These are phyloP conservation scores for Anoplopoma fimbria DNA, from an alignment of 2,113 vertebrate genomes.

Conservation along the genomic window DNA sequence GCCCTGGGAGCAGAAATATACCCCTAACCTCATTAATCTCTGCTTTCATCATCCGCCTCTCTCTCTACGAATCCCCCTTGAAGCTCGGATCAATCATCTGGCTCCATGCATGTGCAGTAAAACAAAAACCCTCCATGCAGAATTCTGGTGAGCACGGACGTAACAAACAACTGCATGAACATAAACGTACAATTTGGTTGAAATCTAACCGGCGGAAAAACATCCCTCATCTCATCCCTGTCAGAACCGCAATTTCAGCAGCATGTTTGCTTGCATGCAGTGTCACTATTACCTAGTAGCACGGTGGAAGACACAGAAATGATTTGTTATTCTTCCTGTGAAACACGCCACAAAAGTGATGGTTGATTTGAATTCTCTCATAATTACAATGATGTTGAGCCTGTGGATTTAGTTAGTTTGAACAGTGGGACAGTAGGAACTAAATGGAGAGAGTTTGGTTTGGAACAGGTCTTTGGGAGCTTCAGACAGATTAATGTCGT, in stretches of 20 bases:
- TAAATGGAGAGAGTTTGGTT: constrained; percentile 55
- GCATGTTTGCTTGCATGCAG: constrained; percentile 35
- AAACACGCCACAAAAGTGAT: constrained; percentile 59
- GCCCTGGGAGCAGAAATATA: constrained; percentile 29
- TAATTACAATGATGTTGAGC: constrained; percentile 49
- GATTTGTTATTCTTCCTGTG: constrained; percentile 33
- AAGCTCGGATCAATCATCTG: constrained; percentile 39
- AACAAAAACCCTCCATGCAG: constrained; percentile 24
- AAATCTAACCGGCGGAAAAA: constrained; percentile 57
- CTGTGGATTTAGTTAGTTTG: constrained; percentile 50
- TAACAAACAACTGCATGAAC: constrained; percentile 50
- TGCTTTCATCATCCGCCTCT: constrained; percentile 54
- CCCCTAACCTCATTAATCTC: constrained; percentile 56
- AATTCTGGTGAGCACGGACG: constrained; percentile 33
- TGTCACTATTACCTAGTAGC: constrained; percentile 8
- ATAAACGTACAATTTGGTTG: constrained; percentile 42
- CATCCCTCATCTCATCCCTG: constrained; percentile 41
- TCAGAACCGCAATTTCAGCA: constrained; percentile 40
- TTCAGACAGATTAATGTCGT: constrained; percentile 47
- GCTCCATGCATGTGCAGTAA: constrained; percentile 36
- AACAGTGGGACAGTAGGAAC: constrained; percentile 31
- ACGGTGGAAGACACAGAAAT: not conserved
- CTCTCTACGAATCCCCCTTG: constrained; percentile 9
- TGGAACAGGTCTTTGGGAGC: constrained; percentile 37
- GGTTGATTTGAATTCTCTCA: constrained; percentile 61